phyloP scores from a whole-genome alignment of 2,797 vertebrate species.

The Todus mexicanus region DNA sequence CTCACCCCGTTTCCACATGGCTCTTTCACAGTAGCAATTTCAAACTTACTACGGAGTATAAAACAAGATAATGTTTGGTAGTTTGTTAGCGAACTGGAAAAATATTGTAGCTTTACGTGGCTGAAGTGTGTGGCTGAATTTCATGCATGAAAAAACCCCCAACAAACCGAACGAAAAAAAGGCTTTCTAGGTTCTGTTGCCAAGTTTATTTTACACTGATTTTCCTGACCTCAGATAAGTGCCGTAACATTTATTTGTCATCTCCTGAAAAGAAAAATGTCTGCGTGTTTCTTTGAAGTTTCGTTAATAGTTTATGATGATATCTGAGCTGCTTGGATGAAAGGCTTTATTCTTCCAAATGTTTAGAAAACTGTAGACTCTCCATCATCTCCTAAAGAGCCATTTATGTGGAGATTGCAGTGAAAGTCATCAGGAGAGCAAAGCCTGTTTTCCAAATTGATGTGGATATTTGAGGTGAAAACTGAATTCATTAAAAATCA shows the following conservation, averaged over 20 bases:
- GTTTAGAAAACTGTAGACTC: not conserved
- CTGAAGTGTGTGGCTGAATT: not conserved
- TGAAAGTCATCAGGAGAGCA: not conserved
- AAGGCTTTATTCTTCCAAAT: not conserved
- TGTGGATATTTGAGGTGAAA: not conserved
- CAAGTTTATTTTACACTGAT: not conserved
- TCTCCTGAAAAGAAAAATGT: not conserved
- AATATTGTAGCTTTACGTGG: not conserved
- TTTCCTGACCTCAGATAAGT: not conserved
- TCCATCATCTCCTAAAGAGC: not conserved
- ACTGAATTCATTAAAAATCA: not conserved
- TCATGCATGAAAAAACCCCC: not conserved
- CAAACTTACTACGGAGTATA: fast-evolving
- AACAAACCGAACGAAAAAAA: not conserved
- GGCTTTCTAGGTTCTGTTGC: not conserved
- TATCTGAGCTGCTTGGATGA: not conserved
- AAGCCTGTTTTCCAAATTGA: not conserved
- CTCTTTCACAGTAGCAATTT: not conserved
- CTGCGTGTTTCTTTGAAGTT: not conserved
- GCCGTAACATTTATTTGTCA: not conserved
- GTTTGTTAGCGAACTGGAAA: too few species aligned
- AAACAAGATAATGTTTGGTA: not conserved
- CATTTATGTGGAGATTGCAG: not conserved
- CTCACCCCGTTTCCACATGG: fast-evolving
- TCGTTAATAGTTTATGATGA: not conserved